Evolutionary conservation across 2,888 invertebrate genomes (phyloP).

Genomic region (Frankliniella fusca): DNA sequence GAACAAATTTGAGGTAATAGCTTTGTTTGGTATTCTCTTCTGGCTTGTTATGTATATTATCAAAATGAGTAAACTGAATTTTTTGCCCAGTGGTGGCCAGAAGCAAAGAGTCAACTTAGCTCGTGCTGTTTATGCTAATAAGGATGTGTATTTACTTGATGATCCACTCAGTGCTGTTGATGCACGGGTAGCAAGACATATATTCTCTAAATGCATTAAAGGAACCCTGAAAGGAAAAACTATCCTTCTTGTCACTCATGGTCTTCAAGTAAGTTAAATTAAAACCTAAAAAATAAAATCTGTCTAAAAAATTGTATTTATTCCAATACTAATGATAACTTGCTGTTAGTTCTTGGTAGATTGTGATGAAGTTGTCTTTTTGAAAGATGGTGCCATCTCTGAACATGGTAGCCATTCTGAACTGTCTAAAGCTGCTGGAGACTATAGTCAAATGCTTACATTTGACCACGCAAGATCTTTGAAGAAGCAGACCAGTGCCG

Average conservation of each 20-base stretch:
- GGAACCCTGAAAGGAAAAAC: conserved; percentile 45
- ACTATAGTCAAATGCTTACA: conserved; percentile 43
- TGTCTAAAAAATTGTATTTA: background rate
- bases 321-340: background rate
- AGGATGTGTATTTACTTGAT: conserved; percentile 53
- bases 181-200: background rate
- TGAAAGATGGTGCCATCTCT: conserved; percentile 54
- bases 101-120: conserved; percentile 45
- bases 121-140: conserved; percentile 48
- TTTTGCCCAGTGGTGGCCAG: conserved; percentile 45
- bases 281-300: background rate
- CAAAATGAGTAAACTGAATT: conserved; percentile 23
- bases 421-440: conserved; percentile 47
- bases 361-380: conserved; percentile 56
- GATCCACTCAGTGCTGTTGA: conserved; percentile 53
- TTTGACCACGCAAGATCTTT: background rate
- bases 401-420: conserved; percentile 55
- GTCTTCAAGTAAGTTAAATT: conserved; percentile 43
- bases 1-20: conserved; percentile 49
- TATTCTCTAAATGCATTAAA: conserved; percentile 43
- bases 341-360: conserved; percentile 51
- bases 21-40: background rate
- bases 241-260: conserved; percentile 47
- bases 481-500: background rate
- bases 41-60: background rate